These are phyloP conservation scores for Lophius americanus DNA, from an alignment of 2,797 vertebrate species.

Conservation along the genomic window DNA sequence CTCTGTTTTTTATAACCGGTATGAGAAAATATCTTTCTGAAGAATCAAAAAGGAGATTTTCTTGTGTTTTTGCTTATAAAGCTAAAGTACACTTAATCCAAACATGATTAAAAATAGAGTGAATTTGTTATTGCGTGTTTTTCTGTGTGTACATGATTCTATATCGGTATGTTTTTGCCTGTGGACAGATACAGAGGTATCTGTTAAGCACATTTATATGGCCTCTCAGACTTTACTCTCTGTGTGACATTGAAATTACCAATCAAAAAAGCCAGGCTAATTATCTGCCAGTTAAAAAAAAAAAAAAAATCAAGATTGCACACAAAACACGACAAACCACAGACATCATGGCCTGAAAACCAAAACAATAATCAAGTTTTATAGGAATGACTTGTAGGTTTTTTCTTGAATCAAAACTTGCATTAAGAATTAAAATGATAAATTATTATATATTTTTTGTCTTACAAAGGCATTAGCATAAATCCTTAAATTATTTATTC, in stretches of 20 bases:
- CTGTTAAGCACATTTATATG: constrained; percentile 56
- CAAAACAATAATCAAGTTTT: constrained; percentile 56
- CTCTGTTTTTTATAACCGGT: constrained; percentile 3
- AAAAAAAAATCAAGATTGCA: constrained; percentile 69
- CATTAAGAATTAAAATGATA: constrained; percentile 46
- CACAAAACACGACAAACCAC: constrained; percentile 62
- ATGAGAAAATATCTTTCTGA: constrained; percentile 16
- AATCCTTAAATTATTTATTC: constrained; percentile 43
- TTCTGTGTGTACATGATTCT: constrained; percentile 1
- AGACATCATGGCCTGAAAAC: constrained; percentile 47
- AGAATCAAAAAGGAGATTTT: constrained; percentile 39
- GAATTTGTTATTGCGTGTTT: constrained; percentile 33
- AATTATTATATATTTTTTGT: constrained; percentile 48
- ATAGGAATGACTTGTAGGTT: constrained; percentile 35
- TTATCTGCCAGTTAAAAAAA: constrained; percentile 57
- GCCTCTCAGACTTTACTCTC: constrained; percentile 37
- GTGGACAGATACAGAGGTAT: constrained; percentile 42
- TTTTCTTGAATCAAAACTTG: constrained; percentile 52
- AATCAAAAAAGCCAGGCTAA: constrained; percentile 67
- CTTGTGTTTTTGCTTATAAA: constrained; percentile 50
- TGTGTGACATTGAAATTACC: constrained; percentile 61
- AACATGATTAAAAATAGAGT: constrained; percentile 59
- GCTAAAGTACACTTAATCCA: constrained; percentile 54
- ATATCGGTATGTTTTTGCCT: constrained; percentile 11
- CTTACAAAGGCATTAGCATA: constrained; percentile 33